A percentile compares a stretch with the other conserved stretches of the same genome.
phyloP scores from a whole-genome alignment of 2,113 vertebrate species.

The Capricornis sumatraensis region DNA sequence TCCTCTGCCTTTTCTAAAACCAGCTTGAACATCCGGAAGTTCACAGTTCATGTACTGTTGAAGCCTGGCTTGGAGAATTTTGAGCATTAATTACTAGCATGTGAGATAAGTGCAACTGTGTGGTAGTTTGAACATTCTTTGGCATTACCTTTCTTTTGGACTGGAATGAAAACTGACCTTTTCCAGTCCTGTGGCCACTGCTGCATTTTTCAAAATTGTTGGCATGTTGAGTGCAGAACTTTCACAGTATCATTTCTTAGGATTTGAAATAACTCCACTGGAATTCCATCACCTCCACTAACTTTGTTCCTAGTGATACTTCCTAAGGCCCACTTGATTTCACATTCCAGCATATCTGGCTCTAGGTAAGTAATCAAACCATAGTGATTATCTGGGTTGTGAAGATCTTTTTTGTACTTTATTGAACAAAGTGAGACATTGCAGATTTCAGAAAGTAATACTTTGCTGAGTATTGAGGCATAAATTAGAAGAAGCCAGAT shows the following conservation, averaged over 20 bases:
- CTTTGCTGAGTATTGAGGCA: not conserved
- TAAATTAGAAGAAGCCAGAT: not conserved
- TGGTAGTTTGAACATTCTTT: not conserved
- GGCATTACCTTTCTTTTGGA: not conserved
- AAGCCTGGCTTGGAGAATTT: not conserved
- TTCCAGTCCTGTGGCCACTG: not conserved
- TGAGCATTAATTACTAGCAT: not conserved
- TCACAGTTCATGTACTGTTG: not conserved
- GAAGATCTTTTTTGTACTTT: not conserved
- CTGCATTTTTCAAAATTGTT: not conserved
- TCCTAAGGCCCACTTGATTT: not conserved
- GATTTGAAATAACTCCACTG: not conserved
- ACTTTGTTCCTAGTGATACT: not conserved
- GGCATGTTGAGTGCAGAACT: not conserved
- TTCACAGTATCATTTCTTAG: not conserved
- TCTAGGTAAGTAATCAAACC: not conserved
- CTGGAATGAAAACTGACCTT: not conserved
- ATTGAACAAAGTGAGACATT: not conserved
- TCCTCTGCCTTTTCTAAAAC: not conserved
- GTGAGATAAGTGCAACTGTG: not conserved
- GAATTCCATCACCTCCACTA: not conserved
- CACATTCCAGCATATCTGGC: not conserved
- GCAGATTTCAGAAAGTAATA: not conserved
- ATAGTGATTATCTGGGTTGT: not conserved
- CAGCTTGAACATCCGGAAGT: not conserved